These are phyloP conservation scores for Cryptocephalus primarius DNA, from an alignment of 2,888 invertebrate species.

Conservation along the genomic window DNA sequence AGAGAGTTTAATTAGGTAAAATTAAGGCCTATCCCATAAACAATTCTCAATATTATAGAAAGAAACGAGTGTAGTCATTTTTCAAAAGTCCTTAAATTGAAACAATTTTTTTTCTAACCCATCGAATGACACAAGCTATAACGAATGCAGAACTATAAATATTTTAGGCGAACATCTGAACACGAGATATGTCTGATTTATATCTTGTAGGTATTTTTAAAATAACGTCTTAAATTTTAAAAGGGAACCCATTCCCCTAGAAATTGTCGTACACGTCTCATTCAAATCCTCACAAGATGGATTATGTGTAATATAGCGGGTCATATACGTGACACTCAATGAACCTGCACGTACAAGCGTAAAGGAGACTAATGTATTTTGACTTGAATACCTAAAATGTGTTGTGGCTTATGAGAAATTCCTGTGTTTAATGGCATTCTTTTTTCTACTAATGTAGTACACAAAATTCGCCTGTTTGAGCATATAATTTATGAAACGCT, in stretches of 20 bases:
- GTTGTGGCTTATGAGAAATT: neutral
- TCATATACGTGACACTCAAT: neutral
- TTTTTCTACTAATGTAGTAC: neutral
- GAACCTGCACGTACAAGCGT: neutral
- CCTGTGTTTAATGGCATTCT: neutral
- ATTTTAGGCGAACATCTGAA: too few species aligned
- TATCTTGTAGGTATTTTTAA: neutral
- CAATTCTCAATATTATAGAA: too few species aligned
- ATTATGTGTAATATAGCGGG: conserved; percentile 15
- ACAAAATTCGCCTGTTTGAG: too few species aligned
- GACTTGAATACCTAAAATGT: neutral
- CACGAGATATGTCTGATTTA: too few species aligned
- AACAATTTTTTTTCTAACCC: too few species aligned
- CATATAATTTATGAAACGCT: too few species aligned
- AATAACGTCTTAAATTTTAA: neutral
- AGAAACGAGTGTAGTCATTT: too few species aligned
- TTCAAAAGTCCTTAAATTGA: too few species aligned
- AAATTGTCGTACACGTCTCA: conserved; percentile 13
- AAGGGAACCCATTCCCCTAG: conserved; percentile 1
- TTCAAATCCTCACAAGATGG: conserved; percentile 15
- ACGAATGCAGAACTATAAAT: too few species aligned
- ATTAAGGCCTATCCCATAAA: too few species aligned
- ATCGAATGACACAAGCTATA: too few species aligned
- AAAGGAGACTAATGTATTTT: neutral
- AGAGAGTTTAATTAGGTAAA: too few species aligned